Percentiles rank a stretch among this genome's conserved stretches.
phyloP scores from a whole-genome alignment of 2,888 invertebrate genomes.

The Lumbricus terrestris region DNA sequence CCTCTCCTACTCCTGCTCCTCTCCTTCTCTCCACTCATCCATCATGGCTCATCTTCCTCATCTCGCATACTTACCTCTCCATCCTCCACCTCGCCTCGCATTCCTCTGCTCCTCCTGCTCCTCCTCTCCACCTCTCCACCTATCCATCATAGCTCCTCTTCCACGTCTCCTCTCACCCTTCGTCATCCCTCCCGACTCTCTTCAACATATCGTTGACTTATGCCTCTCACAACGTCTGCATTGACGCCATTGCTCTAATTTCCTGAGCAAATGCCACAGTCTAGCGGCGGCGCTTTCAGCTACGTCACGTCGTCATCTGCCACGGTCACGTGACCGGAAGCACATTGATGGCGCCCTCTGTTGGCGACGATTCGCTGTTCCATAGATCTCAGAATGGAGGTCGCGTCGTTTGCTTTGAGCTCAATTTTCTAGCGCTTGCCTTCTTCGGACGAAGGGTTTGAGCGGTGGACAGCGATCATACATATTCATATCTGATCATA shows the following conservation, averaged over 20 bases:
- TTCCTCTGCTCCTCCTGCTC: neutral
- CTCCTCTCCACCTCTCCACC: neutral
- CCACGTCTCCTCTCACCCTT: neutral
- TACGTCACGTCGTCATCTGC: neutral
- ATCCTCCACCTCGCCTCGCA: neutral
- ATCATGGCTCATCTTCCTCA: neutral
- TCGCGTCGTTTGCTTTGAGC: neutral
- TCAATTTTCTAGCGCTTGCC: neutral
- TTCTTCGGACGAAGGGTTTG: neutral
- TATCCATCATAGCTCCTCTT: neutral
- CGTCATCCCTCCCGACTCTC: neutral
- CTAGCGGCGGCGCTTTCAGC: neutral
- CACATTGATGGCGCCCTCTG: neutral
- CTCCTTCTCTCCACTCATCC: neutral
- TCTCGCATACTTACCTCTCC: neutral
- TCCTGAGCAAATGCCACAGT: neutral
- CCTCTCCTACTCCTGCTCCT: too few relatives aligned
- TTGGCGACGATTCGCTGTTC: neutral
- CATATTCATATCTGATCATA: neutral
- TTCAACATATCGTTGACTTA: neutral
- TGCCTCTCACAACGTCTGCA: neutral
- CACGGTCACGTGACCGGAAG: constrained; percentile 5
- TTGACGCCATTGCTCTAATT: neutral
- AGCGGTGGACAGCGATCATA: neutral
- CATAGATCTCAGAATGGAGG: neutral